A percentile compares a stretch with the other conserved stretches of the same genome.
These are phyloP conservation scores for Drosophila melanocephala DNA, from an alignment of 2,888 invertebrate genomes.

Conservation along the genomic window DNA sequence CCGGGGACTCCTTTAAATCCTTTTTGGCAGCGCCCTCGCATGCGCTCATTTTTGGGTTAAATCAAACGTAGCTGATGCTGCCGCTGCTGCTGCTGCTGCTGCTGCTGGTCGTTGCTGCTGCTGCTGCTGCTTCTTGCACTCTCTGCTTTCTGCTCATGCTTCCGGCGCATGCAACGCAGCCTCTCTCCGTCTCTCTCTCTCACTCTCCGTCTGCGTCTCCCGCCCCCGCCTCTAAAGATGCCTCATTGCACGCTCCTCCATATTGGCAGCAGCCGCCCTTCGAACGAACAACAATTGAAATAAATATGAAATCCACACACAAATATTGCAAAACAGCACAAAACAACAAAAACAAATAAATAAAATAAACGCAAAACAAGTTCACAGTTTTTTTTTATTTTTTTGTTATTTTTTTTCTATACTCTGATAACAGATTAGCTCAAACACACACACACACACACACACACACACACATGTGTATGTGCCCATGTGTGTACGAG, in stretches of 20 bases:
- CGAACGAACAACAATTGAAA: slow-evolving; percentile 22
- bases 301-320: slow-evolving; percentile 10
- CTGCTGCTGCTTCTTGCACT: slow-evolving; percentile 11
- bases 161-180: slow-evolving; percentile 9
- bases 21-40: slow-evolving; percentile 41
- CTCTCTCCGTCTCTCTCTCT: slow-evolving; percentile 1
- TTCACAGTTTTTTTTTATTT: slow-evolving; percentile 21
- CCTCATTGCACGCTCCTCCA: slow-evolving; percentile 59
- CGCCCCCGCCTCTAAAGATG: slow-evolving; percentile 48
- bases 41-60: slow-evolving; percentile 64
- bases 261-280: slow-evolving; percentile 53
- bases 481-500: slow-evolving; percentile 8
- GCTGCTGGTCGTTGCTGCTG: slow-evolving; percentile 1
- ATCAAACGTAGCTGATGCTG: slow-evolving; percentile 26
- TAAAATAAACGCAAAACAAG: slow-evolving; percentile 48
- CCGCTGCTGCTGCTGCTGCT: not conserved
- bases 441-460: slow-evolving; percentile 24
- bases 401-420: slow-evolving; percentile 41
- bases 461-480: slow-evolving; percentile 18
- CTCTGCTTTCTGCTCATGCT: slow-evolving; percentile 9
- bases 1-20: slow-evolving; percentile 21
- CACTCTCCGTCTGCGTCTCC: slow-evolving; percentile 58
- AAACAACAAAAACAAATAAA: slow-evolving; percentile 2
- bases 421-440: slow-evolving; percentile 74
- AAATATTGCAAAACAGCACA: slow-evolving; percentile 22